Percentiles rank a stretch among this genome's conserved stretches.
Conservation (phyloP, 1,140 invertebrate genomes). For the Drosophila parvula region DNA sequence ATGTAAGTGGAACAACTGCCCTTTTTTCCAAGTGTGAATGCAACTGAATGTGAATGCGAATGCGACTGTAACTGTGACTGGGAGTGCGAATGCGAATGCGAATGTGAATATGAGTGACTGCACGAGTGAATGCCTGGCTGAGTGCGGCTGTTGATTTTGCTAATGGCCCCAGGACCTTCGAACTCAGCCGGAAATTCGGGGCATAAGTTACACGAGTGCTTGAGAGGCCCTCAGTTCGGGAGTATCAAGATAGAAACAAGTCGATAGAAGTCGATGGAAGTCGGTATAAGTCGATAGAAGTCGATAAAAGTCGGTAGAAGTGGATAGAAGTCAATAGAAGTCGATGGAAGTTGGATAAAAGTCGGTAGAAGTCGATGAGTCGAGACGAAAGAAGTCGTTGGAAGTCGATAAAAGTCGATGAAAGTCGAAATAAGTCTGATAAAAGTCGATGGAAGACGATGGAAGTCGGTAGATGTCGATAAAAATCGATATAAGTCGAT, state of each 20-base stretch:
- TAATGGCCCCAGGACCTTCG: slow-evolving; percentile 58
- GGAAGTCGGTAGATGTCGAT: no score
- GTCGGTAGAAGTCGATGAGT: no score
- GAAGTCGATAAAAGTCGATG: no score
- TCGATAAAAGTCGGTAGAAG: no score
- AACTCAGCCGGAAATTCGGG: slow-evolving; percentile 11
- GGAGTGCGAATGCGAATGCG: slow-evolving; percentile 13
- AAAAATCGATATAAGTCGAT: no score
- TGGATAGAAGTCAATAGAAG: no score
- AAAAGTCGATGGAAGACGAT: no score
- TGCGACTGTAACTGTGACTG: slow-evolving; percentile 5
- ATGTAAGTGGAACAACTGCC: slow-evolving; percentile 25
- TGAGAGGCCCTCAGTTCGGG: slow-evolving; percentile 8
- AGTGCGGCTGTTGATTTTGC: slow-evolving; percentile 66
- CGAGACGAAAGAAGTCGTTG: no score
- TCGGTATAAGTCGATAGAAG: no score
- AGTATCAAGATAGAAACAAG: background rate
- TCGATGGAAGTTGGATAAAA: no score
- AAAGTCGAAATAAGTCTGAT: no score
- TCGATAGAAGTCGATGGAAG: no score
- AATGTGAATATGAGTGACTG: slow-evolving; percentile 23
- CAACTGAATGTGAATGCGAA: slow-evolving; percentile 3
- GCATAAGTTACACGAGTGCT: slow-evolving; percentile 18
- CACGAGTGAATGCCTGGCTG: slow-evolving; percentile 25
- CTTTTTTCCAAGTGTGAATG: slow-evolving; percentile 37